Evolutionary conservation across 2,888 invertebrate species (phyloP), one percentile per base, ranked within the genome.

Genomic region (Dexiosoma caninum): DNA sequence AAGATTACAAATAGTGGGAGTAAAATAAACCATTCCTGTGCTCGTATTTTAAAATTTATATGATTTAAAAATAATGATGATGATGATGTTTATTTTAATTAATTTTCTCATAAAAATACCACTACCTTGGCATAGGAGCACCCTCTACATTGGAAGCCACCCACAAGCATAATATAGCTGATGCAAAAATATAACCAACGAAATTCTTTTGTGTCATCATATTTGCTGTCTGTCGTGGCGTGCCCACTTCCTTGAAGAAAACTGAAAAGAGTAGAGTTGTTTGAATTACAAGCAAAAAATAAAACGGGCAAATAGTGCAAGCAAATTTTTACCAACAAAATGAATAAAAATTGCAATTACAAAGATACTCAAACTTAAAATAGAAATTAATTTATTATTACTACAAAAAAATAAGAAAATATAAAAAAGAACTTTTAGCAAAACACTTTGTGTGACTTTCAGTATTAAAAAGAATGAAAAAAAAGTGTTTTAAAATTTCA

Each of bases 61-160:
- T 37, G 19, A 46, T 21, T 12, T 4, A 46, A 21, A 21, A 12
- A 12, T 3, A 40, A 14, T 40, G 21, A 51, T 27, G 19, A n/a
- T 19, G 5, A n/a, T 37, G 5, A 64, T 60, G 51, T 27, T 60
- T 60, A 67, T 76, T 71, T 76, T 76, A 66, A 76, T 76, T 72
- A 42, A 76, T 60, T 71, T 72, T 72, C 72, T 74, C 57, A 46
- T 74, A 72, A 67, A 83, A 85, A 85, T 88, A 90, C 89, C 87
- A 89, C 89, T 90, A 90, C 91, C 91, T 90, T 87, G 89, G 89
- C 87, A 90, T 86, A 62, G 89, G 90, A 14, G 89, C 90, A 32
- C 87, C 87, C 77, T 91, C 88, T 78, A 85, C 84, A 40, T 84
- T 86, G 77, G 89, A 85, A 44, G 88, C 86, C 69, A 91, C 82